Evolutionary conservation across 2,888 invertebrate species (phyloP).

Genomic region (Callyntrura sp.): DNA sequence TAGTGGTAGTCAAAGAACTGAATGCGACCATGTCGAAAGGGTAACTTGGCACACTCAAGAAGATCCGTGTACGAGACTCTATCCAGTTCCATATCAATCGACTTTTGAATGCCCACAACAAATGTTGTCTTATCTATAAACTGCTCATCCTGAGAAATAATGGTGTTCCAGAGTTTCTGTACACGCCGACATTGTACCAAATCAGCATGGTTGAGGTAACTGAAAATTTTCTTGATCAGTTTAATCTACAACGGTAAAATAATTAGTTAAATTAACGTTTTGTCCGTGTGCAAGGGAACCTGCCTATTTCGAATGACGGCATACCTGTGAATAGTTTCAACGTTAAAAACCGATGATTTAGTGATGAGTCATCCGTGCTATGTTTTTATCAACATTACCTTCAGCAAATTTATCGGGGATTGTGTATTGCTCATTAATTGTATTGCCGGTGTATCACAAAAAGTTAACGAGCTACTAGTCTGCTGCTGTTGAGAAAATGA

Average conservation of each 20-base stretch:
- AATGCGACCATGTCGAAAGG: slow-evolving; percentile 53
- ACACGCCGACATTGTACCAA: slow-evolving; percentile 67
- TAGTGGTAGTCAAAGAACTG: slow-evolving; percentile 68
- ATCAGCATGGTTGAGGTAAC: slow-evolving; percentile 70
- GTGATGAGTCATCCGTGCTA: too few relatives aligned
- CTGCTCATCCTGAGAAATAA: slow-evolving; percentile 17
- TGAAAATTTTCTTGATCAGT: slow-evolving; percentile 36
- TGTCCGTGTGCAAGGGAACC: background rate
- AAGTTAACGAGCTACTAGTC: background rate
- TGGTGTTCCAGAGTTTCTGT: slow-evolving; percentile 20
- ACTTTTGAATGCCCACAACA: slow-evolving; percentile 41
- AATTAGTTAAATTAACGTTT: too few relatives aligned
- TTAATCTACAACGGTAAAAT: slow-evolving; percentile 34
- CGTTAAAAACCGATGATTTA: too few relatives aligned
- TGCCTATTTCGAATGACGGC: too few relatives aligned
- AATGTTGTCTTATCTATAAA: slow-evolving; percentile 59
- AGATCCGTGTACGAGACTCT: background rate
- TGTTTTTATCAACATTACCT: too few relatives aligned
- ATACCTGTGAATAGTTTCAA: too few relatives aligned
- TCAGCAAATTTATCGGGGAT: background rate
- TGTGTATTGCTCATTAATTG: background rate
- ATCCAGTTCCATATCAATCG: background rate
- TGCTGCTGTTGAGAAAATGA: background rate
- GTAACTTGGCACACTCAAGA: background rate
- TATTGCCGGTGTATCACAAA: background rate